These are phyloP conservation scores for Drosophila murphyi DNA, from an alignment of 1,140 invertebrate species.

Conservation along the genomic window DNA sequence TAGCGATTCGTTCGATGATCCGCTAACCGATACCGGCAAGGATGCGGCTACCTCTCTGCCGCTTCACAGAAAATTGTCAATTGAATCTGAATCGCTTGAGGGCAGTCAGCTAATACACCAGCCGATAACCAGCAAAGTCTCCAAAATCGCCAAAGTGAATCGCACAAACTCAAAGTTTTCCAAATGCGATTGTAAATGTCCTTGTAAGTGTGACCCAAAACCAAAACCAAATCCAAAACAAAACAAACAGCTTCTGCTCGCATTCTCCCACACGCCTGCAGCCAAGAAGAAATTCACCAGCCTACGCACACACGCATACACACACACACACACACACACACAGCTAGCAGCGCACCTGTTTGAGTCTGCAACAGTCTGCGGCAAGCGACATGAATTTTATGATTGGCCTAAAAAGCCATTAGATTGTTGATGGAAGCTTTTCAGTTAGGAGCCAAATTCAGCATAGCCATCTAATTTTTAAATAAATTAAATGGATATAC, in stretches of 20 bases:
- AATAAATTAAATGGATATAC: too few species aligned
- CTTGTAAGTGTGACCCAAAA: constrained; percentile 16
- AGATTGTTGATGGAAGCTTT: too few species aligned
- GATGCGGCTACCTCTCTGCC: background rate
- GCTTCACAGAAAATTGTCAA: background rate
- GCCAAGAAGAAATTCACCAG: background rate
- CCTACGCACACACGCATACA: background rate
- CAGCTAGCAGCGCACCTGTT: constrained; percentile 1
- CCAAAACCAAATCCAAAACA: background rate
- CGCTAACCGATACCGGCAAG: constrained; percentile 6
- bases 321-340: background rate
- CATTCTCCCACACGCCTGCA: background rate
- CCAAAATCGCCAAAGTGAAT: background rate
- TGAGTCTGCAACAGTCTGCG: constrained; percentile 10
- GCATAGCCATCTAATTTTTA: too few species aligned
- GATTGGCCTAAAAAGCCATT: too few species aligned
- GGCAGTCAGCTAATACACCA: too few species aligned
- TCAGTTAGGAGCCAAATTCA: too few species aligned
- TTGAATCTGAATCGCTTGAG: background rate
- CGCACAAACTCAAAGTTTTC: background rate
- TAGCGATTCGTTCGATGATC: constrained; percentile 52
- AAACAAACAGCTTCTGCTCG: background rate
- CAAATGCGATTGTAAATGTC: constrained; percentile 20
- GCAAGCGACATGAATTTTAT: constrained; percentile 8
- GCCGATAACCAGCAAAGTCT: background rate